Base-by-base conservation (phyloP, 2,888 invertebrate genomes). In the Iphiclides podalirius region DNA sequence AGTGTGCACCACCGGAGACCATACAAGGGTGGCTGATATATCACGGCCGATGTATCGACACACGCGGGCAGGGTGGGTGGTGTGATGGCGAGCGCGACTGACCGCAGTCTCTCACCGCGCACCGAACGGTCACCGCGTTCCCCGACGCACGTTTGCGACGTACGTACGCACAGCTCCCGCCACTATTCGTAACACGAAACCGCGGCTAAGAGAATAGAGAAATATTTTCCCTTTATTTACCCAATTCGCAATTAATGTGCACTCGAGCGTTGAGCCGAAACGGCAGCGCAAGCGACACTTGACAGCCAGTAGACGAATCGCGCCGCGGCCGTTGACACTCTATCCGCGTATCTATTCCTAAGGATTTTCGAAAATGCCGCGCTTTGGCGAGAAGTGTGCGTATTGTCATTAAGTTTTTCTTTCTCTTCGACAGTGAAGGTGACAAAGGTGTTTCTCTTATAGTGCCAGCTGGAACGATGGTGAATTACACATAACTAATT, bases 131-230 rank as follows among this genome's bases (percentile, higher is more conserved):
- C 74, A 71, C 75, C 74, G 83, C 86, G 85, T 71, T 75, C 63
- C 66, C 67, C 68, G 66, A 76, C 80, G 74, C 79, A 81, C 78
- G 77, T 70, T 71, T 72, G 62, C 70, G 67, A 79, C 75, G 79
- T 82, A 83, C 84, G 77, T 83, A 83, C 84, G 77, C 81, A 85
- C 75, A 60, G 68, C 74, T 76, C 81, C 85, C 85, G 85, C 86
- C 79, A 76, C 65, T 69, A 79, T 83, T 85, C 75, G 76, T 84
- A 86, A 67, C 70, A 70, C 72, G 72, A 40, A 44, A 50, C 36
- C 26, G 43, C 39, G 26, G 13, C 15, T 74, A 73, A 67, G 64
- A 68, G 67, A 66, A 67, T 64, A 66, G 64, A 66, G 63, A 62
- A 66, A 67, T 65, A 8, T 31, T 31, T 31, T 28, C 28, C n/a